Percentiles rank a stretch among this genome's conserved stretches.
Conservation (phyloP, 2,888 invertebrate genomes). For the Monoplex corrugatus region DNA sequence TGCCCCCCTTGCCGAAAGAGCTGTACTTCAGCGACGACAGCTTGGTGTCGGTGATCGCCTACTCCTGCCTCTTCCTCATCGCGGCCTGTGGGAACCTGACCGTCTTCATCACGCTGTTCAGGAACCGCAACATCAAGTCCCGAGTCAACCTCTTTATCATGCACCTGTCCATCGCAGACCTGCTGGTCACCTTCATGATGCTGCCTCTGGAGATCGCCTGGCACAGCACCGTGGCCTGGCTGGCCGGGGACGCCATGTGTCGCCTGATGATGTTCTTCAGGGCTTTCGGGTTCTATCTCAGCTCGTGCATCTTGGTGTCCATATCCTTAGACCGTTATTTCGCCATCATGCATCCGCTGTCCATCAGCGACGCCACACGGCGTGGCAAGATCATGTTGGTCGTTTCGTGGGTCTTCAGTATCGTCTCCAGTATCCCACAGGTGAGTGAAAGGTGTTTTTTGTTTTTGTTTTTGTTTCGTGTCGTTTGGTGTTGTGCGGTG, state of each 20-base stretch:
- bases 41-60: slow-evolving; percentile 90
- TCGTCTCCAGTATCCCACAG: slow-evolving; percentile 73
- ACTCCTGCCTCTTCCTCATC: slow-evolving; percentile 85
- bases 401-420: slow-evolving; percentile 71
- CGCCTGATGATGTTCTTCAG: slow-evolving; percentile 88
- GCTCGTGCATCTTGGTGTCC: slow-evolving; percentile 89
- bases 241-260: slow-evolving; percentile 89
- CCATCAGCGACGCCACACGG: slow-evolving; percentile 71
- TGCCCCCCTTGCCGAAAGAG: slow-evolving; percentile 82
- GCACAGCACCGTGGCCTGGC: slow-evolving; percentile 89
- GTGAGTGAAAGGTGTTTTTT: slow-evolving; percentile 61
- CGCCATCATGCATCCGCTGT: slow-evolving; percentile 74
- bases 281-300: slow-evolving; percentile 90
- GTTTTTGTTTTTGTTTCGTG: too few species aligned
- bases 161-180: slow-evolving; percentile 90
- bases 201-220: slow-evolving; percentile 87
- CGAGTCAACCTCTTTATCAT: slow-evolving; percentile 90
- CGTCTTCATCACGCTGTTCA: slow-evolving; percentile 87
- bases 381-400: slow-evolving; percentile 72
- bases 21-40: slow-evolving; percentile 94
- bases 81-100: slow-evolving; percentile 93
- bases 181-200: slow-evolving; percentile 90
- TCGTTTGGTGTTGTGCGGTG: background rate
- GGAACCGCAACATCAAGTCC: slow-evolving; percentile 86
- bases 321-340: slow-evolving; percentile 84